These are phyloP conservation scores for Drosophila neutralis DNA, from an alignment of 2,888 invertebrate genomes.

Conservation along the genomic window DNA sequence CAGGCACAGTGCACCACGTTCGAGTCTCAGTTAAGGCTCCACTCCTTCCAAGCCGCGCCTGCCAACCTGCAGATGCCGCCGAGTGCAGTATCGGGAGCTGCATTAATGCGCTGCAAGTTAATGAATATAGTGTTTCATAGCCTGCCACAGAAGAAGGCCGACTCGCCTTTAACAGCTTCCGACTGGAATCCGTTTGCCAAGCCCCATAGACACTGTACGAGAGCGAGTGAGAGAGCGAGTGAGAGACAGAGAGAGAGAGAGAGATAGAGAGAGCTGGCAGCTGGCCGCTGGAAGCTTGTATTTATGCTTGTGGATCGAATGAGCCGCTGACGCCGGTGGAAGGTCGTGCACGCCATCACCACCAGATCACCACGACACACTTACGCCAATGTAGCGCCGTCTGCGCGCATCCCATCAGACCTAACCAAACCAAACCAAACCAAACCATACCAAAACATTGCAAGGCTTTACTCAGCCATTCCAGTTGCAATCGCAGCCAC, in stretches of 20 bases:
- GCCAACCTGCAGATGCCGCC: background rate
- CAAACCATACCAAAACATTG: background rate
- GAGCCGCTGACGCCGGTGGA: slow-evolving; percentile 43
- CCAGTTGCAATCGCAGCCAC: background rate
- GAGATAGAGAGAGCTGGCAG: background rate
- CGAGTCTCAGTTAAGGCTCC: slow-evolving; percentile 43
- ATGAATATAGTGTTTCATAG: slow-evolving; percentile 83
- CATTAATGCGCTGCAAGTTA: slow-evolving; percentile 83
- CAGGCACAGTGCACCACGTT: slow-evolving; percentile 28
- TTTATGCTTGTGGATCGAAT: slow-evolving; percentile 39
- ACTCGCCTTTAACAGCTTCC: slow-evolving; percentile 82
- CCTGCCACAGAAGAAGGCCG: slow-evolving; percentile 76
- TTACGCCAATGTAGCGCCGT: slow-evolving; percentile 54
- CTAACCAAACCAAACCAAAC: background rate
- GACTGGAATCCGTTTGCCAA: slow-evolving; percentile 81
- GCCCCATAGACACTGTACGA: slow-evolving; percentile 28
- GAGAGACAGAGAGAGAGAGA: too few species aligned
- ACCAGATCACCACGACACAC: slow-evolving; percentile 72
- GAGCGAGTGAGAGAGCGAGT: background rate
- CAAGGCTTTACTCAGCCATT: background rate
- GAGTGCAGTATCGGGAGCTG: slow-evolving; percentile 36
- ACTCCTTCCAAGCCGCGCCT: slow-evolving; percentile 18
- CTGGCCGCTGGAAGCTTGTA: slow-evolving; percentile 28
- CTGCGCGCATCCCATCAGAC: slow-evolving; percentile 4
- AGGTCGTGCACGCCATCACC: slow-evolving; percentile 68